Base-by-base conservation (phyloP, 2,113 vertebrate species). In the human (Homo sapiens) region DNA sequence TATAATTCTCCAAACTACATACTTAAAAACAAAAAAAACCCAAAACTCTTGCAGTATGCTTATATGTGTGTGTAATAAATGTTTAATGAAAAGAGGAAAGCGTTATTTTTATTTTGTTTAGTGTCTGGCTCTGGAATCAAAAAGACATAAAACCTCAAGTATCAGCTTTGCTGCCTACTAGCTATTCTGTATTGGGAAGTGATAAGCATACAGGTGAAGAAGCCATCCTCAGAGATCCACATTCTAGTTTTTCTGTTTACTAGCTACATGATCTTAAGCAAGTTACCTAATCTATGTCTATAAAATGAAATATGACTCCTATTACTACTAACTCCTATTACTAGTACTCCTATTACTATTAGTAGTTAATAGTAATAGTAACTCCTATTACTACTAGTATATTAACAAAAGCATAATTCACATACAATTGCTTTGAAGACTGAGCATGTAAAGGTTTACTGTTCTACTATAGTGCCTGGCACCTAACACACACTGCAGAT, bases 211-310 rank as follows among this genome's bases (percentile, higher is more conserved):
- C 5, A 40, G 9, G 38, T 70, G 64, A 66, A 64, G 40, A 57
- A 94, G 22, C 3, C 20, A 88, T 22, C 6, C 64, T 85, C 55
- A 92, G 0, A 82, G 68, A 90, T 76, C 14, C 78, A 85, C 91
- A 94, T 61, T 95, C 64, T 89, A 95, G 7, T 38, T 83, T 92
- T 90, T 70, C 84, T 80, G n/a, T 93, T 90, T 84, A 95, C 14
- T 43, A 88, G 27, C 52, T 57, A 84, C 52, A n/a, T 20, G 17
- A 50, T 73, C 72, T 30, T 38, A 82, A 57, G 76, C 64, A 94
- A 82, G 64, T 57, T 61, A 94, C 45, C 40, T 75, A 90, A 50
- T 66, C 48, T 38, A 88, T 50, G 57, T 35, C 23, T 18, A 50
- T 50, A 79, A 73, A 66, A 61, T 38, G 72, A 64, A 50, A 78